A percentile compares a stretch with the other conserved stretches of the same genome.
Conservation (phyloP, 2,797 vertebrate species). For the Argyrosomus regius region DNA sequence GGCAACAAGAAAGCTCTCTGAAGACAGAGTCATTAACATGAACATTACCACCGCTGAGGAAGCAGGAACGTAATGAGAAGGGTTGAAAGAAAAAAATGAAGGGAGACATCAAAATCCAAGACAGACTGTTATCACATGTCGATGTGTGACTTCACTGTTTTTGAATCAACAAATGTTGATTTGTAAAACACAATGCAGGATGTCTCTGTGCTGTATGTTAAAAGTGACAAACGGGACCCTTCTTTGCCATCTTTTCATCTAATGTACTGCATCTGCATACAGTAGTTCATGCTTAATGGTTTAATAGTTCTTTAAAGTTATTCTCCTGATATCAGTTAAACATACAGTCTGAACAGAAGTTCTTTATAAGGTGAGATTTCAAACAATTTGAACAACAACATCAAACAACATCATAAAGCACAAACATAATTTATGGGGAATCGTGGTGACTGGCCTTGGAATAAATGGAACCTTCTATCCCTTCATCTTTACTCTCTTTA, state of each 20-base stretch:
- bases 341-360: no score
- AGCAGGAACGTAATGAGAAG: background rate
- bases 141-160: conserved; percentile 12
- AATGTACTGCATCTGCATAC: background rate
- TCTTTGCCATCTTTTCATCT: conserved; percentile 1
- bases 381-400: no score
- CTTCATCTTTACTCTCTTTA: background rate
- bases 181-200: conserved; percentile 12
- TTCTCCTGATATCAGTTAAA: background rate
- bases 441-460: background rate
- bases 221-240: background rate
- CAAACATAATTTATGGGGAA: background rate
- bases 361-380: no score
- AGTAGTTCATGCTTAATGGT: background rate
- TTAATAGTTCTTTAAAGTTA: background rate
- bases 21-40: conserved; percentile 12
- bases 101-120: conserved; percentile 15
- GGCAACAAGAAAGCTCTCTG: background rate
- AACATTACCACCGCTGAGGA: background rate
- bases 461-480: background rate
- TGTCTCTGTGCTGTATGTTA: conserved; percentile 2
- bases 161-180: conserved; percentile 6
- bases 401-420: no score
- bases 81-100: conserved; percentile 3
- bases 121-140: conserved; percentile 15